Base-by-base conservation (phyloP, 2,888 invertebrate genomes). In the Rhimphoctona megacephalus region DNA sequence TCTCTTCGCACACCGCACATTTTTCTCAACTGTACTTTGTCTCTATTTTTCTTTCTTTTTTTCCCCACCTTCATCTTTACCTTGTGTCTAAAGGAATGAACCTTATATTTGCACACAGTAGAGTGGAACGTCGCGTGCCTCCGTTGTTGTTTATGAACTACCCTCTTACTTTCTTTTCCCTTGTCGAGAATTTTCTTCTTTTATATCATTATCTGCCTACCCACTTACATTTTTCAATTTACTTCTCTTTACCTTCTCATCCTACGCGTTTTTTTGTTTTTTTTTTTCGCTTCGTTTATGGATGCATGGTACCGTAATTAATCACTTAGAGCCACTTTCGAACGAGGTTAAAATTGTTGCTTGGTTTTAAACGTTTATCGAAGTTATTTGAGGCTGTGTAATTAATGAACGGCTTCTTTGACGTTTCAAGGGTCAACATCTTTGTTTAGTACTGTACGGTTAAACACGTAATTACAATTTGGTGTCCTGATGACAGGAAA, bases 111-210 rank as follows among this genome's bases (percentile, higher is more conserved):
- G 14, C n/a, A 36, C 6, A 57, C 17, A 57, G 36, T 57, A n/a
- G 33, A 30, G n/a, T 22, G 54, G 30, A 73, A 57, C 17, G 54
- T 73, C 39, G 73, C 61, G 72, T 81, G 82, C 77, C 61, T 81
- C 57, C 43, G 61, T 82, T 64, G 73, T 81, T 85, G 85, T 86
- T 83, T 88, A 86, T 86, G 77, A 86, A 82, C 84, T 82, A 85
- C 81, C 81, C 67, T 61, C 79, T 81, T 52, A 61, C 49, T 77
- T 78, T 64, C 54, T 66, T 73, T 19, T 25, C 43, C 79, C 57
- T 82, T 57, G 43, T 57, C 66, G 36, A 52, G 46, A 52, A 46
- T 69, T 33, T 70, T 25, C 54, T 70, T 22, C 33, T 72, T 66
- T 30, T 80, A 36, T 57, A 64, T 74, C n/a, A 76, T 81, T 66